phyloP scores from a whole-genome alignment of 2,888 invertebrate species.

The Tuta absoluta region DNA sequence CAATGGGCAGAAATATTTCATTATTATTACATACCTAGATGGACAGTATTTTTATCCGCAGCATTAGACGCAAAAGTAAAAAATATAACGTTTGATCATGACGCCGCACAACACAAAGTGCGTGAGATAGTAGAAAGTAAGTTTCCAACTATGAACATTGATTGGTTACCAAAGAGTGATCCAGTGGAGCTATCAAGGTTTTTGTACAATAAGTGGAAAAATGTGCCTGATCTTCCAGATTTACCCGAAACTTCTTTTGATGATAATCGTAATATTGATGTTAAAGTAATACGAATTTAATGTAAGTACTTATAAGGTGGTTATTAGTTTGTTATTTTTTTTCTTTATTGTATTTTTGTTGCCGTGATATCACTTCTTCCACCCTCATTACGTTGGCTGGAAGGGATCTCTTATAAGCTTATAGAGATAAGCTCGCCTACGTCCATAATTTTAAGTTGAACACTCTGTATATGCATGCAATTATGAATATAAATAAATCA shows the following conservation, averaged over 20 bases:
- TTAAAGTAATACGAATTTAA: background rate
- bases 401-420: no score
- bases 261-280: background rate
- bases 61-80: slow-evolving; percentile 77
- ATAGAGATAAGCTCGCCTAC: no score
- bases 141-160: slow-evolving; percentile 7
- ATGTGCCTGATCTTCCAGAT: background rate
- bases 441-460: no score
- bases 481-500: no score
- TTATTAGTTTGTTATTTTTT: no score
- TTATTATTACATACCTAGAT: slow-evolving; percentile 88
- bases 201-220: background rate
- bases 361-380: no score
- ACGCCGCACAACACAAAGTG: background rate
- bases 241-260: background rate
- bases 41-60: slow-evolving; percentile 85
- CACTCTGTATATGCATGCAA: no score
- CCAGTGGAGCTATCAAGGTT: background rate
- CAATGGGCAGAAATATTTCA: slow-evolving; percentile 89
- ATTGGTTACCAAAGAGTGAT: slow-evolving; percentile 12
- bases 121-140: background rate
- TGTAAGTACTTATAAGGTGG: no score
- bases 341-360: no score
- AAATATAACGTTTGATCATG: background rate
- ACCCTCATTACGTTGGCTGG: no score